A percentile compares a stretch with the other conserved stretches of the same genome.
phyloP scores from a whole-genome alignment of 1,140 invertebrate genomes.

The Caerostris darwini region DNA sequence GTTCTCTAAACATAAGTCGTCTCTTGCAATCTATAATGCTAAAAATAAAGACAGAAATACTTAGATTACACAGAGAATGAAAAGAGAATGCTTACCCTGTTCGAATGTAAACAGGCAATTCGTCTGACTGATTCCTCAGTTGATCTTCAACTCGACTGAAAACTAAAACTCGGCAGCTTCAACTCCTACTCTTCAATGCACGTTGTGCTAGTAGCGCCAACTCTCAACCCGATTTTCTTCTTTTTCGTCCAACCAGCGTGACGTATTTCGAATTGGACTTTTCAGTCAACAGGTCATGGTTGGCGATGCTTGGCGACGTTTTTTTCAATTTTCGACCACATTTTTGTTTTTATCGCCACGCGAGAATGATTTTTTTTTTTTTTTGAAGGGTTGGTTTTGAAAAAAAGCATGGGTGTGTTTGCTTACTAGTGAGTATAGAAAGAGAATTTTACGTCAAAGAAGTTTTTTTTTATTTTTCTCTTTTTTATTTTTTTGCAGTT shows the following conservation, averaged over 20 bases:
- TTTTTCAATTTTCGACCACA: neutral
- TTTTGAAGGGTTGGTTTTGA: neutral
- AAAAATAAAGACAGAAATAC: neutral
- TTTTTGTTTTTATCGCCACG: neutral
- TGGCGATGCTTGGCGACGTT: slow-evolving; percentile 39
- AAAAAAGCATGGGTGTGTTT: neutral
- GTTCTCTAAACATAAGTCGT: neutral
- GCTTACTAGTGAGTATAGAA: neutral
- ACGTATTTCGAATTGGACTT: slow-evolving; percentile 54
- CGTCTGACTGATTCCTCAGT: slow-evolving; percentile 14
- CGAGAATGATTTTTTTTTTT: neutral
- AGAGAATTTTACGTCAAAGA: neutral
- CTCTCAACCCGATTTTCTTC: neutral
- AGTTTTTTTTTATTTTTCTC: no score
- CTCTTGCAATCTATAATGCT: neutral
- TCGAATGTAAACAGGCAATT: neutral
- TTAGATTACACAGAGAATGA: neutral
- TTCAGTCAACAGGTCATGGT: slow-evolving; percentile 66
- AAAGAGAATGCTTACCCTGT: neutral
- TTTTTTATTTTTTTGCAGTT: neutral
- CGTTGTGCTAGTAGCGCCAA: neutral
- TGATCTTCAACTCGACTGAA: neutral
- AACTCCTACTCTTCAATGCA: neutral
- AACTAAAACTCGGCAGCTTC: neutral
- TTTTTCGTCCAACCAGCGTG: slow-evolving; percentile 41